A percentile compares a stretch with the other conserved stretches of the same genome.
Evolutionary conservation across 2,888 invertebrate species (phyloP).

Genomic region (Cheilosia variabilis): DNA sequence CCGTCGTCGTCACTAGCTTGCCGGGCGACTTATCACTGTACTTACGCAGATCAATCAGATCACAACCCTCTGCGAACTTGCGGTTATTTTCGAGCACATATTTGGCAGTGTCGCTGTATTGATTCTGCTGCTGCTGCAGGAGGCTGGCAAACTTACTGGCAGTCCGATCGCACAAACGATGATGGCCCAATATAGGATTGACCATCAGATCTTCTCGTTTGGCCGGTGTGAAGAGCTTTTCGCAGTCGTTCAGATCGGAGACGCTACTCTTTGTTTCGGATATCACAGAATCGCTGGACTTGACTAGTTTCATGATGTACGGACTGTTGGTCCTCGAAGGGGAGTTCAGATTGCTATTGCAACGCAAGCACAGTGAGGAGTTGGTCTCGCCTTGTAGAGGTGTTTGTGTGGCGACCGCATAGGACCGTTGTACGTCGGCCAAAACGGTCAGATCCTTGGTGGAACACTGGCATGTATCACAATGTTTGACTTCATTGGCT

Average conservation of each 20-base stretch:
- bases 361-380: conserved; percentile 85
- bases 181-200: conserved; percentile 85
- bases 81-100: conserved; percentile 73
- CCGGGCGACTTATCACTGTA: conserved; percentile 67
- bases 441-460: conserved; percentile 84
- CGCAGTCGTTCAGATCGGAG: conserved; percentile 82
- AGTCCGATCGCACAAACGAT: conserved; percentile 86
- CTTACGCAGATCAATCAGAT: conserved; percentile 74
- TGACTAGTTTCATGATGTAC: conserved; percentile 83
- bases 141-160: conserved; percentile 67
- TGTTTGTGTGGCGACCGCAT: conserved; percentile 88
- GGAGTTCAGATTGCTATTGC: conserved; percentile 85
- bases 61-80: conserved; percentile 51
- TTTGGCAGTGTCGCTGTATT: conserved; percentile 76
- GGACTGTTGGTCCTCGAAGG: conserved; percentile 84
- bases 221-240: conserved; percentile 82
- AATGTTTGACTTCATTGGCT: conserved; percentile 90
- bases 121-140: conserved; percentile 56
- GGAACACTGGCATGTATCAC: conserved; percentile 91
- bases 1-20: conserved; percentile 43
- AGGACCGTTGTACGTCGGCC: conserved; percentile 86
- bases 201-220: conserved; percentile 84
- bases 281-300: conserved; percentile 83
- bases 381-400: conserved; percentile 84
- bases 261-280: conserved; percentile 84